These are phyloP conservation scores for Dipus sagitta DNA, from an alignment of 2,797 vertebrate genomes.

Conservation along the genomic window DNA sequence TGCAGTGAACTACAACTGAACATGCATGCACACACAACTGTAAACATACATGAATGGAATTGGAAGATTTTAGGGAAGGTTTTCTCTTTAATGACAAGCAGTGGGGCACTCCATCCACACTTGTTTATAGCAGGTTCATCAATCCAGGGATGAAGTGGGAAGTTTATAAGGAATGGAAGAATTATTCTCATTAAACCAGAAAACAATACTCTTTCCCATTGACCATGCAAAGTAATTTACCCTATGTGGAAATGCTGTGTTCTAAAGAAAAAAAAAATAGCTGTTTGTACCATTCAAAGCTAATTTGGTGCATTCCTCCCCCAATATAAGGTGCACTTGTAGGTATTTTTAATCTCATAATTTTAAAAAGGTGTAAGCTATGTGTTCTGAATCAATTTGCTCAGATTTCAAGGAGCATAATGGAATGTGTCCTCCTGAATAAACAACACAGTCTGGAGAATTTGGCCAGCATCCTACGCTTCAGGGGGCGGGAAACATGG, in stretches of 20 bases:
- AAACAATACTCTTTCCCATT: constrained; percentile 58
- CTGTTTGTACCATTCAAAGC: constrained; percentile 52
- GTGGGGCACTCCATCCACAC: background rate
- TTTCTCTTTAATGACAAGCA: background rate
- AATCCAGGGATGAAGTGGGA: background rate
- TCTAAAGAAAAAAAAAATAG: constrained; percentile 60
- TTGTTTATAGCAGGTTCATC: constrained; percentile 54
- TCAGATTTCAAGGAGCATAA: constrained; percentile 47
- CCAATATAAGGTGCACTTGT: background rate
- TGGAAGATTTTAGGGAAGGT: background rate
- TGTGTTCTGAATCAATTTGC: constrained; percentile 60
- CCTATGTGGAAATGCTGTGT: constrained; percentile 30
- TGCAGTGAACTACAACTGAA: background rate
- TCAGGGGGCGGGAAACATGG: background rate
- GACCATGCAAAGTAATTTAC: constrained; percentile 63
- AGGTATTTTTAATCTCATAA: constrained; percentile 48
- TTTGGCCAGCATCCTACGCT: background rate
- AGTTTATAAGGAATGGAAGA: constrained; percentile 56
- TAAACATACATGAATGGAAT: background rate
- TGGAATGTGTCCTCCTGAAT: background rate
- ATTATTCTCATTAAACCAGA: constrained; percentile 69
- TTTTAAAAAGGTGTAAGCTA: constrained; percentile 59
- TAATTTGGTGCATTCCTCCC: constrained; percentile 51
- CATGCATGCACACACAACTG: too few relatives aligned
- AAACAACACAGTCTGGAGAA: background rate